These are phyloP conservation scores for Epinephelus lanceolatus DNA, from an alignment of 2,113 vertebrate genomes.

Conservation along the genomic window DNA sequence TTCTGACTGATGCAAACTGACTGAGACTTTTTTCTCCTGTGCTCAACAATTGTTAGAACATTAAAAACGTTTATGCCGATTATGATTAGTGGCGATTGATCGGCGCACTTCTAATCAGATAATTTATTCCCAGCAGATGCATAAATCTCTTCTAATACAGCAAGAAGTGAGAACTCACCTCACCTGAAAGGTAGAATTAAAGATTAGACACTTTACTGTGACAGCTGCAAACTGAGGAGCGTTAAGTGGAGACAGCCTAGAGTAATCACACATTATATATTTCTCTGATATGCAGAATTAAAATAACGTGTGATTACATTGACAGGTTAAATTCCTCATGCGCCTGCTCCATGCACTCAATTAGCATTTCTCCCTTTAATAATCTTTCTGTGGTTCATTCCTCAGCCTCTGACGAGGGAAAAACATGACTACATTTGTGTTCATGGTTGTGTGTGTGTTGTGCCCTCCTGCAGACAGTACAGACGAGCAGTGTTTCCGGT, in stretches of 20 bases:
- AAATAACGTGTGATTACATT: neutral
- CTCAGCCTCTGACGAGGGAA: neutral
- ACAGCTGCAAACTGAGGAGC: neutral
- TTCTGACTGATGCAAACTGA: neutral
- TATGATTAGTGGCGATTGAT: neutral
- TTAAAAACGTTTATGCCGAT: neutral
- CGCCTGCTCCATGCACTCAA: neutral
- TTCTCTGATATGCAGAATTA: neutral
- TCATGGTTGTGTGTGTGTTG: neutral
- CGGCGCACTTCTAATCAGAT: neutral
- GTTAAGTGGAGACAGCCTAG: neutral
- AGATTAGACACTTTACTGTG: too few relatives aligned
- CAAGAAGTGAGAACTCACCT: neutral
- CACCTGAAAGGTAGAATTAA: neutral
- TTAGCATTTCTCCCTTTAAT: neutral
- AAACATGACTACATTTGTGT: neutral
- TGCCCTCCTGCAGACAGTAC: slow-evolving; percentile 82
- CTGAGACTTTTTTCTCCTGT: neutral
- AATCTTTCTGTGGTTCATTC: neutral
- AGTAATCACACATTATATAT: too few relatives aligned
- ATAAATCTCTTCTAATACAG: neutral
- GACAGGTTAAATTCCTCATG: too few relatives aligned
- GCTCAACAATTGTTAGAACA: neutral
- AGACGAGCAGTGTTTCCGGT: slow-evolving; percentile 92
- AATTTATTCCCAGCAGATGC: neutral